These are phyloP conservation scores for Micromussa lordhowensis DNA, from an alignment of 92 coral and sea anemone genomes.

Conservation along the genomic window DNA sequence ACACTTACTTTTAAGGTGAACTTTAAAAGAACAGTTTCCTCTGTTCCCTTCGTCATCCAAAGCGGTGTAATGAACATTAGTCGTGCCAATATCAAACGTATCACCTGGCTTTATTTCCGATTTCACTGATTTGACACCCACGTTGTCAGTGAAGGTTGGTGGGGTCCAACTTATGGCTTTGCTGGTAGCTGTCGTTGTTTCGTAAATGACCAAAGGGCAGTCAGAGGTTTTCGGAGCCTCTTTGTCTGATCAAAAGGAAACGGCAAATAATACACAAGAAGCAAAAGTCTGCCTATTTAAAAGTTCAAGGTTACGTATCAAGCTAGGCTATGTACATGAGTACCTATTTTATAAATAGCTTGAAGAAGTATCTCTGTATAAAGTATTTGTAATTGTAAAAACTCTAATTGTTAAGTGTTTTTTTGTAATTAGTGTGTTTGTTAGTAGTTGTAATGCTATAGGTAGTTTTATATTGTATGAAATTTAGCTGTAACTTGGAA, in stretches of 20 bases:
- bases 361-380: too few species aligned
- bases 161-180: conserved; percentile 72
- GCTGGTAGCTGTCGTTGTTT: conserved; percentile 21
- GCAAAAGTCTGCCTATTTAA: not conserved
- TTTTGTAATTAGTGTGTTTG: too few species aligned
- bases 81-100: conserved; percentile 55
- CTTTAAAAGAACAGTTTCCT: conserved; percentile 50
- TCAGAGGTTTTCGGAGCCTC: conserved; percentile 63
- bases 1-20: conserved; percentile 70
- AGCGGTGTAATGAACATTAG: conserved; percentile 60
- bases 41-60: conserved; percentile 56
- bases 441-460: too few species aligned
- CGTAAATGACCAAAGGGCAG: conserved; percentile 66
- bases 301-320: not conserved
- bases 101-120: conserved; percentile 76
- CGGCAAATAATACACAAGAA: not conserved
- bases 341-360: too few species aligned
- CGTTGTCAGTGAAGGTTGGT: conserved; percentile 84
- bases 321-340: too few species aligned
- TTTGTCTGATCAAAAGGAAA: conserved; percentile 41
- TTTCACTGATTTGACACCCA: conserved; percentile 44
- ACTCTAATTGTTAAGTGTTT: too few species aligned
- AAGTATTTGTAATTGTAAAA: too few species aligned
- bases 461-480: too few species aligned
- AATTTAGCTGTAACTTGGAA: too few species aligned